Evolutionary conservation across 2,113 vertebrate genomes (phyloP).

Genomic region (Solenodon paradoxus): DNA sequence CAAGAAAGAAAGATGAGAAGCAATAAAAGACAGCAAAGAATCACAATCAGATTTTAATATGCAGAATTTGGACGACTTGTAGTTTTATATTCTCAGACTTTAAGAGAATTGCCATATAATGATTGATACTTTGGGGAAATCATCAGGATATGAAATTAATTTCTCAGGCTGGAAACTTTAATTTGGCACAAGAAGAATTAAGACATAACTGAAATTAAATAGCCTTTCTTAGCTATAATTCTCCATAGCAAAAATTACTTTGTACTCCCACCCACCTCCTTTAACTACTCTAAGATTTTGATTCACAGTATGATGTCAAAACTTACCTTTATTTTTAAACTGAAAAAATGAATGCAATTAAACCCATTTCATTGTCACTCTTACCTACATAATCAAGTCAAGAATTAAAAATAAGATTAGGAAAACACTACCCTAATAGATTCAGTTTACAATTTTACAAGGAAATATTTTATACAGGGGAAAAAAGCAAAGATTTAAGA

Average conservation of each 20-base stretch:
- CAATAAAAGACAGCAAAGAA: constrained; percentile 40
- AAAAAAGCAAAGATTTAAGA: not conserved
- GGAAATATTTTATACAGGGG: not conserved
- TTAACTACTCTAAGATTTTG: not conserved
- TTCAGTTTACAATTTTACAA: constrained; percentile 34
- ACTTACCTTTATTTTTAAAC: constrained; percentile 54
- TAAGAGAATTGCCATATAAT: constrained; percentile 53
- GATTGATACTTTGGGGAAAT: constrained; percentile 66
- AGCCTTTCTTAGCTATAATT: constrained; percentile 59
- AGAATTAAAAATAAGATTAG: constrained; percentile 42
- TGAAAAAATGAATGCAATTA: constrained; percentile 32
- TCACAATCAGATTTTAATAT: constrained; percentile 49
- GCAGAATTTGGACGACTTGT: constrained; percentile 15
- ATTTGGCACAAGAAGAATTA: constrained; percentile 66
- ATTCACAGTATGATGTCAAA: constrained; percentile 2
- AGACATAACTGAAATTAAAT: constrained; percentile 64
- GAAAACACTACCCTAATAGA: not conserved
- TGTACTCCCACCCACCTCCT: not conserved
- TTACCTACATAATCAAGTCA: constrained; percentile 1
- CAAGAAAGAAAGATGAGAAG: constrained; percentile 18
- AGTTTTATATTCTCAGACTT: constrained; percentile 42
- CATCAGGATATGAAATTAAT: constrained; percentile 68
- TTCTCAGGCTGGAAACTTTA: constrained; percentile 66
- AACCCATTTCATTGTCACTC: constrained; percentile 38
- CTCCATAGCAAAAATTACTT: constrained; percentile 52